Base-by-base conservation (phyloP, 2,113 vertebrate species). In the Barnardius zonarius region DNA sequence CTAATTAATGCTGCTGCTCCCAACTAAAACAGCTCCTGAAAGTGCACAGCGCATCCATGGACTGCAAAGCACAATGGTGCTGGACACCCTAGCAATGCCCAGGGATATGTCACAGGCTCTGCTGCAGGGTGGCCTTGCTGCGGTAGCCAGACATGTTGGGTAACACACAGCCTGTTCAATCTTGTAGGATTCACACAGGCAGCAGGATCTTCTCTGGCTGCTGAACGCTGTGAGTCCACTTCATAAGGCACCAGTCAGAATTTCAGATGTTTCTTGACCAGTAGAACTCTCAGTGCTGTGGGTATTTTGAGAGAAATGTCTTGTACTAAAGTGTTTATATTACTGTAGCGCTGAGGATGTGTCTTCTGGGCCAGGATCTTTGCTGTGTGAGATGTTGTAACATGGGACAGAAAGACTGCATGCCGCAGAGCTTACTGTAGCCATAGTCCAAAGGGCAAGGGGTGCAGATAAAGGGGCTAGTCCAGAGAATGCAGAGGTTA, bases 21-120 rank as follows among this genome's bases (percentile, higher is more conserved):
- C 55, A 11, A 23, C 54, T 67, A 49, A 59, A 85, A 5, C 31
- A 55, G 22, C 44, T 64, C 54, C 49, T 20, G 67, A 59, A 64
- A n/a, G 77, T 8, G 39, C 43, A 27, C 14, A 30, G 39, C 63
- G 66, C 27, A 31, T 17, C 37, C 35, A 20, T 37, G 54, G 19
- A 27, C 48, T 2, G 0, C 0, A 0, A 3, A 0, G 9, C 46
- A 25, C 37, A 23, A 6, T 16, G 23, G 6, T 54, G 16, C 46
- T 5, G 5, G 51, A 22, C 16, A n/a, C 24, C 23, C 37, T 5
- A 68, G 49, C 23, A 33, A 55, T 62, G 41, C 49, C 49, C 49
- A 59, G 37, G 52, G 37, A 64, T 31, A 72, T 23, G n/a, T 76
- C n/a, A 16, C 5, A 7, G 46, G 18, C 52, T 88, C 75, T 59